These are phyloP conservation scores for Sphaeramia orbicularis DNA, from an alignment of 2,797 vertebrate genomes.

Conservation along the genomic window DNA sequence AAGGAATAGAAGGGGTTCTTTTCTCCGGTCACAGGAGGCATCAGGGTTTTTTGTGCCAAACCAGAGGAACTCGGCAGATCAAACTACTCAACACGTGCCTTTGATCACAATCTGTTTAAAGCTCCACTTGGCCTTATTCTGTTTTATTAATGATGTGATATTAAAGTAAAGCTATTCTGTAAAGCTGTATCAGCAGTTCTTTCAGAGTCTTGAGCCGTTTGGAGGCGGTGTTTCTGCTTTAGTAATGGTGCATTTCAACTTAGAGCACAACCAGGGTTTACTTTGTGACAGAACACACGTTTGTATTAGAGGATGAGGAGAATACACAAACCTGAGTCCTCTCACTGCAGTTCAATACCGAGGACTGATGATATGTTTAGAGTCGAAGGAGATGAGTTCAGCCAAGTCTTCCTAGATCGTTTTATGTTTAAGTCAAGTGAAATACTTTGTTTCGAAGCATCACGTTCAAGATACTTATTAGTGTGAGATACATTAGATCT, in stretches of 20 bases:
- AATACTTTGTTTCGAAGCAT: too few relatives aligned
- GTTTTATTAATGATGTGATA: constrained; percentile 55
- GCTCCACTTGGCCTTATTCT: constrained; percentile 64
- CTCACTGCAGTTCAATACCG: too few relatives aligned
- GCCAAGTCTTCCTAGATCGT: too few relatives aligned
- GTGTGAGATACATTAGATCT: too few relatives aligned
- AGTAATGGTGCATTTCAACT: constrained; percentile 56
- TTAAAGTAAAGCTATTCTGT: constrained; percentile 58
- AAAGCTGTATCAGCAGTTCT: constrained; percentile 58
- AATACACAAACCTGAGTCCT: too few relatives aligned
- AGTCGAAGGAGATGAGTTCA: too few relatives aligned
- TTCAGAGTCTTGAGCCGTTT: constrained; percentile 43
- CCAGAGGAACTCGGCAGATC: constrained; percentile 49
- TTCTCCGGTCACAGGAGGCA: constrained; percentile 63
- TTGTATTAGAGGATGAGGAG: too few relatives aligned
- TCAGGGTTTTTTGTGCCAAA: constrained; percentile 60
- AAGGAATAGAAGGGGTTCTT: constrained; percentile 66
- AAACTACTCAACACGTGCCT: constrained; percentile 76
- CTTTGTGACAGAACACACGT: constrained; percentile 61
- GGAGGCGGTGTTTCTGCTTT: constrained; percentile 34
- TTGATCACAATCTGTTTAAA: constrained; percentile 64
- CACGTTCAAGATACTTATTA: too few relatives aligned
- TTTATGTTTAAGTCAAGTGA: too few relatives aligned
- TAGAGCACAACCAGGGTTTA: constrained; percentile 70
- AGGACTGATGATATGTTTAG: too few relatives aligned